phyloP scores from a whole-genome alignment of 1,140 invertebrate genomes.

The Sinella curviseta region DNA sequence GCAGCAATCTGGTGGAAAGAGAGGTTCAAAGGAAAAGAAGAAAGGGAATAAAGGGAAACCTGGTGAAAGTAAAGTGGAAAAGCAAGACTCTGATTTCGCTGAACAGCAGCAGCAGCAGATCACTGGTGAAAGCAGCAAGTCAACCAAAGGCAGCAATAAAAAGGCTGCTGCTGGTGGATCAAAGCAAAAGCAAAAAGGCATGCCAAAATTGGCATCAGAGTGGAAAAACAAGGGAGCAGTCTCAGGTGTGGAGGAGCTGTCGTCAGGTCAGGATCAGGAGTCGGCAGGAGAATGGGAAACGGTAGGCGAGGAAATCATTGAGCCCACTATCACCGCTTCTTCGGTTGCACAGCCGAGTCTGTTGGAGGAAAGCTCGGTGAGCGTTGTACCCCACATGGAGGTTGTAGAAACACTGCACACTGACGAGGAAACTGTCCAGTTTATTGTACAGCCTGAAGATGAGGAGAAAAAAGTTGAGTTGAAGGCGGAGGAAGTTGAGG shows the following conservation, averaged over 20 bases:
- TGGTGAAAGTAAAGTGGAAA: not conserved
- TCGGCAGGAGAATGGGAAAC: not conserved
- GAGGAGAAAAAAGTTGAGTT: not conserved
- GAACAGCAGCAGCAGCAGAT: too few species aligned
- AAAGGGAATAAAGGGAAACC: slow-evolving; percentile 24
- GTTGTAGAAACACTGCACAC: not conserved
- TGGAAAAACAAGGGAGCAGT: too few species aligned
- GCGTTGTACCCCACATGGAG: not conserved
- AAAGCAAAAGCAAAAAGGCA: not conserved
- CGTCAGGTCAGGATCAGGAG: not conserved
- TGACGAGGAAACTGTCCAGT: not conserved
- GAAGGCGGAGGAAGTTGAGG: not conserved
- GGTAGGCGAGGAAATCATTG: not conserved
- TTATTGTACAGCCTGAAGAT: not conserved
- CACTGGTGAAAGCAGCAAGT: not conserved
- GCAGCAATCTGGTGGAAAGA: slow-evolving; percentile 46
- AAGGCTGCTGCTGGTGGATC: not conserved
- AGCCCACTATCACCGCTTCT: not conserved
- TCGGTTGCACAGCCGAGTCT: not conserved
- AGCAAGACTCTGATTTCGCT: too few species aligned
- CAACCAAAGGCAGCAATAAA: not conserved
- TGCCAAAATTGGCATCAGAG: too few species aligned
- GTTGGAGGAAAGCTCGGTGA: not conserved
- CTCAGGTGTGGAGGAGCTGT: not conserved
- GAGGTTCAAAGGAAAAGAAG: slow-evolving; percentile 41